phyloP scores from a whole-genome alignment of 2,113 vertebrate genomes.

The Phainopepla nitens region DNA sequence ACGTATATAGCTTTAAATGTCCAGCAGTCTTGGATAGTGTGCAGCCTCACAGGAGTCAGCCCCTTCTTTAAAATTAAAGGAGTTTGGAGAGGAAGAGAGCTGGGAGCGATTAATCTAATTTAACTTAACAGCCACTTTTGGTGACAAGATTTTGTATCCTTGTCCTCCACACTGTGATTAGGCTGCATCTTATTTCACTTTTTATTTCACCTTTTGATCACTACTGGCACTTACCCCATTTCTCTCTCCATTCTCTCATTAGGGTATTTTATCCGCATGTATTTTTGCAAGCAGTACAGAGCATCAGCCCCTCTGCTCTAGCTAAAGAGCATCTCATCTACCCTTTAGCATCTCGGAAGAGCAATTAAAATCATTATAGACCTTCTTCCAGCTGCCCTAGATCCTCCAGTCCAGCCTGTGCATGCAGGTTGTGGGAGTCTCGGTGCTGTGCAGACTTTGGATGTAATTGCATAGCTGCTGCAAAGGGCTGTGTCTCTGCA shows the following conservation, averaged over 20 bases:
- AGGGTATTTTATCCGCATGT: slow-evolving; percentile 42
- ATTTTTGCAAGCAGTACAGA: background rate
- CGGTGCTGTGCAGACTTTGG: slow-evolving; percentile 65
- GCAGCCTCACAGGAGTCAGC: background rate
- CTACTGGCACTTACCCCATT: background rate
- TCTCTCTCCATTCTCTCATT: slow-evolving; percentile 28
- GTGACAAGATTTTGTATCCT: background rate
- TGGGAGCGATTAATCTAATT: slow-evolving; percentile 46
- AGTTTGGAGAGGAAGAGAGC: background rate
- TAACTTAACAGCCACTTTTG: slow-evolving; percentile 36
- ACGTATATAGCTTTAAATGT: background rate
- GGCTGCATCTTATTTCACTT: slow-evolving; percentile 3
- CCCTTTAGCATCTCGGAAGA: slow-evolving; percentile 42
- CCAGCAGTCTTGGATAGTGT: background rate
- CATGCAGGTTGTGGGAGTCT: slow-evolving; percentile 44
- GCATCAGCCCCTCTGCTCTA: background rate
- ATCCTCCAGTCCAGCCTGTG: background rate
- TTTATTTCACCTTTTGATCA: slow-evolving; percentile 64
- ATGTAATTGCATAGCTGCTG: slow-evolving; percentile 73
- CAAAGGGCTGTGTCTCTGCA: slow-evolving; percentile 54
- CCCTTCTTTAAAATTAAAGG: background rate
- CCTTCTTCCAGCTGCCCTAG: slow-evolving; percentile 35
- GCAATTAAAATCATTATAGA: slow-evolving; percentile 57
- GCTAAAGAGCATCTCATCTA: slow-evolving; percentile 50
- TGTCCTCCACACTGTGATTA: slow-evolving; percentile 6